Percentiles rank a stretch among this genome's conserved stretches.
Evolutionary conservation across 30 jellyfish, hydroid and myxozoan species (phyloP).

Genomic region (Haliclystus octoradiatus): DNA sequence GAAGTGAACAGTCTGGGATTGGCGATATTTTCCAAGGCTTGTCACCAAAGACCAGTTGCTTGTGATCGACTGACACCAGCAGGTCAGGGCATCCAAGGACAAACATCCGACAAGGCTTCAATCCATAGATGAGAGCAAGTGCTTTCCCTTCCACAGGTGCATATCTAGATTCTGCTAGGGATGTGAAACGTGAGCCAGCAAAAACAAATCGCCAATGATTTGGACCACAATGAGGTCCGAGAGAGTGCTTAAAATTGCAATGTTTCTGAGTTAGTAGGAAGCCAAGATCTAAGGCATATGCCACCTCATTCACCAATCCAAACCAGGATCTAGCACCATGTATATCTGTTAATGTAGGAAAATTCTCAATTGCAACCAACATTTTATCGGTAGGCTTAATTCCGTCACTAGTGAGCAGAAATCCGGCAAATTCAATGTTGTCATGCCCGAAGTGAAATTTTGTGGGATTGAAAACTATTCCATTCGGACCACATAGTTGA

Average conservation of each 20-base stretch:
- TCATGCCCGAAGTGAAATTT: slow-evolving; percentile 6
- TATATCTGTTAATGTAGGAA: neutral
- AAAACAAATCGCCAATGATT: neutral
- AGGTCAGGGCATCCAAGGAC: slow-evolving; percentile 31
- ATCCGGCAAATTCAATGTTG: neutral
- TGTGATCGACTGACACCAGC: slow-evolving; percentile 2
- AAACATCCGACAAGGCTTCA: slow-evolving; percentile 8
- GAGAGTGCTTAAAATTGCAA: slow-evolving; percentile 4
- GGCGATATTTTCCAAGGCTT: slow-evolving; percentile 13
- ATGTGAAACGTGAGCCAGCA: slow-evolving; percentile 4
- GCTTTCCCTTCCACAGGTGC: slow-evolving; percentile 22
- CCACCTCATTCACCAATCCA: neutral
- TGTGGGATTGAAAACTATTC: slow-evolving; percentile 19
- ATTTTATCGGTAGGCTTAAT: neutral
- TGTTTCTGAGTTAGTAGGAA: neutral
- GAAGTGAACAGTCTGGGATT: slow-evolving; percentile 21
- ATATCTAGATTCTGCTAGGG: slow-evolving; percentile 4
- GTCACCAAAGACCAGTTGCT: slow-evolving; percentile 1
- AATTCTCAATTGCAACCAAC: neutral
- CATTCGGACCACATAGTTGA: slow-evolving; percentile 9
- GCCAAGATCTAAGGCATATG: neutral
- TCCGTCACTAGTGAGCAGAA: neutral
- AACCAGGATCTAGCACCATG: neutral
- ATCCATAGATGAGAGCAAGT: neutral
- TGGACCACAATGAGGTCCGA: slow-evolving; percentile 24